Percentiles rank a stretch among this genome's conserved stretches.
phyloP scores from a whole-genome alignment of 2,888 invertebrate genomes.

The Aromia moschata region DNA sequence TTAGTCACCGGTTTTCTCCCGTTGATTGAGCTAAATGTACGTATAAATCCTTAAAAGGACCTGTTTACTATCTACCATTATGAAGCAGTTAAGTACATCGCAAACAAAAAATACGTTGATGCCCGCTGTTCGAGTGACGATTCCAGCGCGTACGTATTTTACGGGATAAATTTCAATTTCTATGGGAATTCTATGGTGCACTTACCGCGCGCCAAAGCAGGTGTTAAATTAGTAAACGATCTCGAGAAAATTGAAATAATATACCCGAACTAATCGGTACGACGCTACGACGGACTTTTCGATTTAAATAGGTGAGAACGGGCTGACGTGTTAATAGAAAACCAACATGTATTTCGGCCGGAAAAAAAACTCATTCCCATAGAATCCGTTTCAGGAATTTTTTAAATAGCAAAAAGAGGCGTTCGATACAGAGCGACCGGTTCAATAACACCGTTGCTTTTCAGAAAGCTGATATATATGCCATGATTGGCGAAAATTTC shows the following conservation, averaged over 20 bases:
- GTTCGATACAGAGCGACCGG: background rate
- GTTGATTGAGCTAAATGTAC: no score
- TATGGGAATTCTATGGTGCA: background rate
- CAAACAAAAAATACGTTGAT: background rate
- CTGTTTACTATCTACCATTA: background rate
- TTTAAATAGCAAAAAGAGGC: background rate
- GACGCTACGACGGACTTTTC: background rate
- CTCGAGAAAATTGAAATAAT: background rate
- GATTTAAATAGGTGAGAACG: slow-evolving; percentile 1
- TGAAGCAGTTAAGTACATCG: background rate
- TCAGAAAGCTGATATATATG: background rate
- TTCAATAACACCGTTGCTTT: background rate
- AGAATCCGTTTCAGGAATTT: background rate
- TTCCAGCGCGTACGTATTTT: background rate
- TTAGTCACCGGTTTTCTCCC: no score
- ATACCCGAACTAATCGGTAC: background rate
- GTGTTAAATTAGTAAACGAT: slow-evolving; percentile 2
- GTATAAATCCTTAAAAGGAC: background rate
- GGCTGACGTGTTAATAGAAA: background rate
- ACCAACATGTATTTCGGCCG: background rate
- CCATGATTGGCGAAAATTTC: background rate
- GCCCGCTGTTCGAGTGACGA: background rate
- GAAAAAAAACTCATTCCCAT: background rate
- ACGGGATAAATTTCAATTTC: background rate
- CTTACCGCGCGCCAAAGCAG: background rate